Evolutionary conservation across 2,888 invertebrate species (phyloP).

Genomic region (Hydroisotoma schaefferi): DNA sequence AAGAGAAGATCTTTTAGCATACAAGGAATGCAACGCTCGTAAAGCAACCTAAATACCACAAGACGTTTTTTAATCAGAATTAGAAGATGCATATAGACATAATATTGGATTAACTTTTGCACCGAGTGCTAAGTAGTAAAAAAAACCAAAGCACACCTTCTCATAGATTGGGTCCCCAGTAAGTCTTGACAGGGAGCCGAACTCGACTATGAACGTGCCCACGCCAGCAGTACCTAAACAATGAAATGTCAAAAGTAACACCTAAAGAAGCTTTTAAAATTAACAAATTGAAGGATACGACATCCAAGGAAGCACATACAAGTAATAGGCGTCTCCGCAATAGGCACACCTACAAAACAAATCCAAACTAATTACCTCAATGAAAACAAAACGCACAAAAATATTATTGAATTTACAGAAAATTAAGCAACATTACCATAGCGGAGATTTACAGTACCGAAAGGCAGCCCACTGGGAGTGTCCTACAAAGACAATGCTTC

Average conservation of each 20-base stretch:
- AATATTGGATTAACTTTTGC: background rate
- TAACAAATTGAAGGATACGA: no score
- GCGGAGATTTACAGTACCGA: slow-evolving; percentile 81
- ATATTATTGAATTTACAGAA: no score
- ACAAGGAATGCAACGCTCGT: slow-evolving; percentile 83
- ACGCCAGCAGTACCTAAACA: slow-evolving; percentile 99
- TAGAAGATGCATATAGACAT: background rate
- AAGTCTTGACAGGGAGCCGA: slow-evolving; percentile 86
- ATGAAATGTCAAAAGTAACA: no score
- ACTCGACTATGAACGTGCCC: slow-evolving; percentile 94
- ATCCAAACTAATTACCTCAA: background rate
- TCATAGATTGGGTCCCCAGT: slow-evolving; percentile 95
- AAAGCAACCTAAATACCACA: slow-evolving; percentile 67
- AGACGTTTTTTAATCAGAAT: background rate
- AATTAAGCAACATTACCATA: no score
- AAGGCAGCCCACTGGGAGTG: slow-evolving; percentile 82
- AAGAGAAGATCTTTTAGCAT: slow-evolving; percentile 78
- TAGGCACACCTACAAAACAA: slow-evolving; percentile 85
- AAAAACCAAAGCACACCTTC: slow-evolving; percentile 67
- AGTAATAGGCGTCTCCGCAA: slow-evolving; percentile 91
- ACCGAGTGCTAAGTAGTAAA: background rate
- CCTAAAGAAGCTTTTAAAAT: no score
- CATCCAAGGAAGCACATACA: no score
- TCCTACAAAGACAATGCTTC: no score
- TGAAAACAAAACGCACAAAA: no score